Conservation (phyloP, 2,888 invertebrate species). For the Drosophila aldrichi region DNA sequence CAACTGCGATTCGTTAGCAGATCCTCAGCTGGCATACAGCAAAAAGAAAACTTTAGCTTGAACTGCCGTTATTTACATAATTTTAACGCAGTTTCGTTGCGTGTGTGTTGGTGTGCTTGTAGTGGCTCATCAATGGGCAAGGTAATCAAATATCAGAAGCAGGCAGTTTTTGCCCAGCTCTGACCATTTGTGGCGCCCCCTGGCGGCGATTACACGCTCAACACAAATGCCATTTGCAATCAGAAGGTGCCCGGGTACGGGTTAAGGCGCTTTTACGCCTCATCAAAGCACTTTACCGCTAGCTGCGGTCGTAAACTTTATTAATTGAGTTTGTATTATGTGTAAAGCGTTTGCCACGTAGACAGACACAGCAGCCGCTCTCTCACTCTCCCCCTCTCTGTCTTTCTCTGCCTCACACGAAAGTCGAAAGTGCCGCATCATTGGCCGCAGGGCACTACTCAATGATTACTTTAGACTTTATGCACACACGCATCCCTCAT, state of each 20-base stretch:
- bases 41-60: conserved; percentile 18
- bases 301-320: conserved; percentile 68
- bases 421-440: conserved; percentile 50
- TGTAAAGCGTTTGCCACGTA: conserved; percentile 29
- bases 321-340: conserved; percentile 73
- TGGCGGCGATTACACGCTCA: conserved; percentile 43
- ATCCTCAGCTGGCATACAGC: conserved; percentile 37
- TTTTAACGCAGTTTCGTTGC: conserved; percentile 41
- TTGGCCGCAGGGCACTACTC: conserved; percentile 40
- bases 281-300: conserved; percentile 73
- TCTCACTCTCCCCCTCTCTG: too few species aligned
- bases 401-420: too few species aligned
- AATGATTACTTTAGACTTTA: conserved; percentile 50
- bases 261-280: conserved; percentile 68
- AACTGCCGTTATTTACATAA: conserved; percentile 58
- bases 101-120: neutral
- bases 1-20: conserved; percentile 51
- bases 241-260: conserved; percentile 41
- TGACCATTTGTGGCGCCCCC: conserved; percentile 49
- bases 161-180: conserved; percentile 27
- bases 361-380: neutral
- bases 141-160: conserved; percentile 46
- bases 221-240: conserved; percentile 34
- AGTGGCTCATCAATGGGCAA: conserved; percentile 45
- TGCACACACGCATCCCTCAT: conserved; percentile 1